Conservation (phyloP, 2,113 vertebrate species). For the Girardinichthys multiradiatus region DNA sequence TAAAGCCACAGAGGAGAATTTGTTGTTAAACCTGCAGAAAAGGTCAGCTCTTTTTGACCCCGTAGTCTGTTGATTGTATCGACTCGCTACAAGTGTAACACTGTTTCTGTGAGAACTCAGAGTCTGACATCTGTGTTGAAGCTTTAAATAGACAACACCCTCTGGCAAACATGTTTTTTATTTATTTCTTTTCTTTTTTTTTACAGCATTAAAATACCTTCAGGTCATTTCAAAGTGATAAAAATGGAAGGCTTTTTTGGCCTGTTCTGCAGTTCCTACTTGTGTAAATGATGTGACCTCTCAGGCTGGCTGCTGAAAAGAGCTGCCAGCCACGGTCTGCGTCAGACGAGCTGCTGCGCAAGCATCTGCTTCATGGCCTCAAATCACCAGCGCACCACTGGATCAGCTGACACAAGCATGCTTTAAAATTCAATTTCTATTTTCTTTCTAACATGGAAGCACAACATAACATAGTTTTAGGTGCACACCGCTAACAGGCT, state of each 20-base stretch:
- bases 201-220: conserved; percentile 30
- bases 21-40: conserved; percentile 19
- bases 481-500: not conserved
- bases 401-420: conserved; percentile 26
- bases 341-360: conserved; percentile 70
- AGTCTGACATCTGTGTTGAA: conserved; percentile 26
- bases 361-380: conserved; percentile 68
- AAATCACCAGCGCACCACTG: conserved; percentile 20
- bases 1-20: not conserved
- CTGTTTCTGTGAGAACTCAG: conserved; percentile 29
- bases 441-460: conserved; percentile 21
- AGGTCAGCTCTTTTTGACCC: not conserved
- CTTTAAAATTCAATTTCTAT: conserved; percentile 7
- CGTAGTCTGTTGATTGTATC: conserved; percentile 2
- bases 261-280: conserved; percentile 14
- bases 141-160: conserved; percentile 39
- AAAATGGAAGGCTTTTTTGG: conserved; percentile 14
- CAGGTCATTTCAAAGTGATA: conserved; percentile 72
- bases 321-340: conserved; percentile 68
- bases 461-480: conserved; percentile 15
- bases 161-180: conserved; percentile 28
- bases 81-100: conserved; percentile 5
- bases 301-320: conserved; percentile 55
- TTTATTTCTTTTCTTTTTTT: conserved; percentile 17
- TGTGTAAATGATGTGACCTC: conserved; percentile 61